phyloP scores from a whole-genome alignment of 1,140 invertebrate species.

The Drosophila bifasciata region DNA sequence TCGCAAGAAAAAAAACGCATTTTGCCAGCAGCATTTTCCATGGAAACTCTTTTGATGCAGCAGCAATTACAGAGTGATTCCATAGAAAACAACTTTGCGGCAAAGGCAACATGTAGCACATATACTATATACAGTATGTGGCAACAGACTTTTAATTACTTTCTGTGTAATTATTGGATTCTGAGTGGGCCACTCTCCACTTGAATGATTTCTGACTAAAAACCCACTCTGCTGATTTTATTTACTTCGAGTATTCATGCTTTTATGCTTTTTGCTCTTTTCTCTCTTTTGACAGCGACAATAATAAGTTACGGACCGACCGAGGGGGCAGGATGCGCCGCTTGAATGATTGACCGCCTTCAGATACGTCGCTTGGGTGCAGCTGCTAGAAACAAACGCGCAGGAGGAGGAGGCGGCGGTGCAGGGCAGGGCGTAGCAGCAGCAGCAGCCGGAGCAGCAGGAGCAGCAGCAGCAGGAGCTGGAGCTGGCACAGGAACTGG shows the following conservation, averaged over 20 bases:
- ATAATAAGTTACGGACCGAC: constrained; percentile 10
- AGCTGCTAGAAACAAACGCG: constrained; percentile 76
- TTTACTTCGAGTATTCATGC: not conserved
- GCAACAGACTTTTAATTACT: too few species aligned
- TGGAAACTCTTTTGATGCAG: too few species aligned
- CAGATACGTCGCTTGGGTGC: constrained; percentile 81
- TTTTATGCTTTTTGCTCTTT: not conserved
- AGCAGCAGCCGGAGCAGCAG: not conserved
- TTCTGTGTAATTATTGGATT: too few species aligned
- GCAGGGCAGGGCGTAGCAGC: not conserved
- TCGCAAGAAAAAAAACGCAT: too few species aligned
- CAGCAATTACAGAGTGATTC: too few species aligned
- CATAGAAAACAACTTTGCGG: too few species aligned
- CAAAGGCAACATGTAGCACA: too few species aligned
- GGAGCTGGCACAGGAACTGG: constrained; percentile 1
- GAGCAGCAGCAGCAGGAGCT: constrained; percentile 1
- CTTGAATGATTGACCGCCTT: constrained; percentile 82
- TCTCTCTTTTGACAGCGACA: constrained; percentile 11
- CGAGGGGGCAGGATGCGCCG: constrained; percentile 58
- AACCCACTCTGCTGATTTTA: not conserved
- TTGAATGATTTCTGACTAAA: too few species aligned
- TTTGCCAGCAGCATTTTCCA: too few species aligned
- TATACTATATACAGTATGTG: too few species aligned
- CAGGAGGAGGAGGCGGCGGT: constrained; percentile 41
- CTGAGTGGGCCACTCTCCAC: too few species aligned